Evolutionary conservation across 2,888 invertebrate genomes (phyloP).

Genomic region (Diplolepis rosae): DNA sequence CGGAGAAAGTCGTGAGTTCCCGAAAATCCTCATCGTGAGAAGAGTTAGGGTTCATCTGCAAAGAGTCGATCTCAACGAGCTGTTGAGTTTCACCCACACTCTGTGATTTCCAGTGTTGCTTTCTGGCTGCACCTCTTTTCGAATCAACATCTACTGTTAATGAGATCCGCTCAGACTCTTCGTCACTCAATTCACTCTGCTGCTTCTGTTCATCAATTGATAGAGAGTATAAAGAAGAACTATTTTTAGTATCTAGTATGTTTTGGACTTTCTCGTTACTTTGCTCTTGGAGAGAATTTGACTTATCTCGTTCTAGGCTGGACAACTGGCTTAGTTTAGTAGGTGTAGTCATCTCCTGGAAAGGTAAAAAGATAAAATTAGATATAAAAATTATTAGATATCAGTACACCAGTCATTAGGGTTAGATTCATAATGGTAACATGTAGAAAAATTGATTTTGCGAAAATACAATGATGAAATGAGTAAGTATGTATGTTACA

Average conservation of each 20-base stretch:
- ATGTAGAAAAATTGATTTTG: too few relatives aligned
- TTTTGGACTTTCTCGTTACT: constrained; percentile 28
- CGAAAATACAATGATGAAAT: too few relatives aligned
- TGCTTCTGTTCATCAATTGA: constrained; percentile 13
- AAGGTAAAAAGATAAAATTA: constrained; percentile 28
- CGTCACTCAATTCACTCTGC: constrained; percentile 43
- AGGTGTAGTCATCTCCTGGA: constrained; percentile 53
- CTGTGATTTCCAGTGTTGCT: constrained; percentile 74
- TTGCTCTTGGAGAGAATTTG: constrained; percentile 43
- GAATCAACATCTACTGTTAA: constrained; percentile 39
- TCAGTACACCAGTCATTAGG: too few relatives aligned
- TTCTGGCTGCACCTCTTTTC: constrained; percentile 57
- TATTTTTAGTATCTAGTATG: constrained; percentile 22
- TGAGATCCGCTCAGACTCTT: constrained; percentile 41
- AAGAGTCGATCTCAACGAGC: constrained; percentile 39
- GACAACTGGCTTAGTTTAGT: constrained; percentile 52
- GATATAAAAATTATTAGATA: too few relatives aligned
- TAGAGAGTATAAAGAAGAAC: neutral
- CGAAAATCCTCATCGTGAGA: constrained; percentile 47
- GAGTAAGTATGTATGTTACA: too few relatives aligned
- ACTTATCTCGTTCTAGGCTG: constrained; percentile 59
- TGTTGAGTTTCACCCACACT: constrained; percentile 71
- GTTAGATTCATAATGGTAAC: too few relatives aligned
- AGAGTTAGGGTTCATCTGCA: constrained; percentile 41
- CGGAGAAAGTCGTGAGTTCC: constrained; percentile 70